These are phyloP conservation scores for Amphimedon queenslandica DNA, from an alignment of 37 sponge, comb jelly and placozoan genomes.

Conservation along the genomic window DNA sequence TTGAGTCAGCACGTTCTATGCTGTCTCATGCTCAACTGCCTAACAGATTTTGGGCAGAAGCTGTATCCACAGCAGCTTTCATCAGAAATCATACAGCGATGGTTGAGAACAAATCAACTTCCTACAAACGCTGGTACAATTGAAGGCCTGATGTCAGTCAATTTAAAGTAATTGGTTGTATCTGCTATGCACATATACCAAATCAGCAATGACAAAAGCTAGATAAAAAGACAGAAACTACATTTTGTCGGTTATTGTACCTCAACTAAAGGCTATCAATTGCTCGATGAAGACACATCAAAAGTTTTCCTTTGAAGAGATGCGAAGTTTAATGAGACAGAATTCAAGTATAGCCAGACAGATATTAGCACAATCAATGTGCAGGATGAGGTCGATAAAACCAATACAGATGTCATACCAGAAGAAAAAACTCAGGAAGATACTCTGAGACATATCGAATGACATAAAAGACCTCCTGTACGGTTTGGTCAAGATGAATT, in stretches of 20 bases:
- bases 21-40: too few relatives aligned
- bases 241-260: constrained; percentile 8
- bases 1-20: too few relatives aligned
- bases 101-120: too few relatives aligned
- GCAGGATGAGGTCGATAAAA: too few relatives aligned
- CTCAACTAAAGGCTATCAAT: constrained; percentile 10
- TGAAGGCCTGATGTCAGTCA: background rate
- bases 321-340: constrained; percentile 18
- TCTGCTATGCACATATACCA: background rate
- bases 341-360: background rate
- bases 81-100: too few relatives aligned
- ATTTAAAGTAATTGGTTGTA: background rate
- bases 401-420: too few relatives aligned
- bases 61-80: too few relatives aligned
- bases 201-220: too few relatives aligned
- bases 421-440: background rate
- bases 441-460: background rate
- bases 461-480: background rate
- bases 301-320: constrained; percentile 11
- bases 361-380: background rate
- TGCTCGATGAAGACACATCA: constrained; percentile 11
- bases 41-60: too few relatives aligned
- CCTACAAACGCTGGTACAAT: background rate
- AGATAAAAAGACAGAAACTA: too few relatives aligned
- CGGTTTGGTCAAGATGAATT: constrained; percentile 11